Percentiles rank a stretch among this genome's conserved stretches.
phyloP scores from a whole-genome alignment of 2,113 vertebrate species.

The Marmota flaviventris region DNA sequence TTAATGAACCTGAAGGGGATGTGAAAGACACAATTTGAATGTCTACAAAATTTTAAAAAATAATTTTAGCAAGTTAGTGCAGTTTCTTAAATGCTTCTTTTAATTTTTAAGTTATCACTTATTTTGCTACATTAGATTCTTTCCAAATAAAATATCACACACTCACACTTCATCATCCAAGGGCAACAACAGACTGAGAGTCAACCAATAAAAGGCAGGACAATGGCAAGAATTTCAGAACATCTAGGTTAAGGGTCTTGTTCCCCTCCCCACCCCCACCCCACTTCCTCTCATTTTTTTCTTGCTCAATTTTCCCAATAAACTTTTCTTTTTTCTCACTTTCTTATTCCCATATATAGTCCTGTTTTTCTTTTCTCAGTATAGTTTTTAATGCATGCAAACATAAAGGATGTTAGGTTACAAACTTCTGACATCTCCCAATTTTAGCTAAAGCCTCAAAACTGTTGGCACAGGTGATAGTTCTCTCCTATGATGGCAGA shows the following conservation, averaged over 20 bases:
- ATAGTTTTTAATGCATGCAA: not conserved
- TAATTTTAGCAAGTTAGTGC: not conserved
- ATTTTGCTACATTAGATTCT: not conserved
- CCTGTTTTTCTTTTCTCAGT: not conserved
- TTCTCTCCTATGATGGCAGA: not conserved
- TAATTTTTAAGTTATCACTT: not conserved
- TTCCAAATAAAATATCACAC: constrained; percentile 10
- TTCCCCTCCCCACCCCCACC: not conserved
- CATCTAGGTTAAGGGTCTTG: not conserved
- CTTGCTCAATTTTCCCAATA: not conserved
- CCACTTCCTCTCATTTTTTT: not conserved
- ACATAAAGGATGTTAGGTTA: not conserved
- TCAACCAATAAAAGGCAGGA: not conserved
- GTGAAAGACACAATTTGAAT: not conserved
- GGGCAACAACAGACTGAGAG: not conserved
- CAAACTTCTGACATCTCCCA: constrained; percentile 6
- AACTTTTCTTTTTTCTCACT: not conserved
- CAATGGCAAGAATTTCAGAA: not conserved
- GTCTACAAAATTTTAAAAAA: not conserved
- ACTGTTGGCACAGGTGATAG: not conserved
- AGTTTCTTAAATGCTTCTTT: not conserved
- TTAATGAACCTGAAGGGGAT: not conserved
- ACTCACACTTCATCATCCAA: not conserved
- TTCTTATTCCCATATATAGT: not conserved
- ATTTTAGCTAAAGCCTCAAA: not conserved